Evolutionary conservation across 64 coral and sea anemone species (phyloP), one percentile per base, ranked within the genome.

Genomic region (Anthopleura sola): DNA sequence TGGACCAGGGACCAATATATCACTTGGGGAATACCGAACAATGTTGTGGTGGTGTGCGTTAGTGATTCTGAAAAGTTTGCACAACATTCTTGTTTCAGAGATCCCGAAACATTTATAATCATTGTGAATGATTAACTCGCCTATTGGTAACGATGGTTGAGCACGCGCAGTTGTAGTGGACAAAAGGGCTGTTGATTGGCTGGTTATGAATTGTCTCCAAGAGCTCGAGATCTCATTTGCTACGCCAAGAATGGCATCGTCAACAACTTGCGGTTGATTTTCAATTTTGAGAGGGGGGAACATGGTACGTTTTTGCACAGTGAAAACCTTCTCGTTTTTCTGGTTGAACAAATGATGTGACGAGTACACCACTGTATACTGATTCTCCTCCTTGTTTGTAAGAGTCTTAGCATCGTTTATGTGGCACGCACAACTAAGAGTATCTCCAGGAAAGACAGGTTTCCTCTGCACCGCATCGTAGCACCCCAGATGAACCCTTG

Each of bases 11-110:
- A 88, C 86, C 24, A 88, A 53, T 16, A 88, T 88, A 12, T 88
- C 86, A 64, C 76, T 81, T 44, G 86, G 44, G 38, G 86, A 64
- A 56, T 88, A 81, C 17, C 86, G 86, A 44, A 88, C 49, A 14
- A 55, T 88, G 28, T 88, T 88, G 86, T 88, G 86, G 49, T 88
- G 86, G 55, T 88, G 86, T 0, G 86, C 71, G 36, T 88, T 88
- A 34, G 86, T 80, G 16, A 88, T 56, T 78, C 60, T 88, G 18
- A 88, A 81, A 5, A 88, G 86, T 36, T 81, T 88, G 75, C 75
- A 78, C 75, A 88, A 47, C 17, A 56, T 62, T 32, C 71, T 80
- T 36, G 77, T 88, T 38, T 88, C 86, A 38, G 86, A 88, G 36
- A 47, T 29, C 13, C 86, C 77, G 47, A 88, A 88, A 21, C 46